Base-by-base conservation (phyloP, 1,140 invertebrate species). In the Drosophila willistoni region DNA sequence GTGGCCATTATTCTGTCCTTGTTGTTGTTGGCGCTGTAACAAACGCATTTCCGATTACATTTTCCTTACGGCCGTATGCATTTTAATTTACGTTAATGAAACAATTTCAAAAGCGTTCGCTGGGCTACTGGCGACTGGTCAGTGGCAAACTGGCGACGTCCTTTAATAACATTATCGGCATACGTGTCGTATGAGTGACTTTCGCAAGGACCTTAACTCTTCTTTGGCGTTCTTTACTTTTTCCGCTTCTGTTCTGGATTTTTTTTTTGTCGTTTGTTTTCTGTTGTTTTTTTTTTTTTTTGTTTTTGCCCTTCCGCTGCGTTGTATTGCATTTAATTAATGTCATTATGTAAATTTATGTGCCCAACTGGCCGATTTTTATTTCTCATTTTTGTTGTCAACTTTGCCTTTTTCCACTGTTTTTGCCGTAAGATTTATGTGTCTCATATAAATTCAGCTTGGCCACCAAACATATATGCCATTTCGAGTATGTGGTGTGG, bases 81-180 rank as follows among this genome's bases (percentile, higher is more conserved):
- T 86, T 87, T 86, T 79, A 87, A 86, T 86, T 87, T 73, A 87
- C 79, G 76, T 87, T 86, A 86, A 86, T 87, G 84, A 83, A 86
- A 87, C 79, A 86, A 87, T 87, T 82, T 77, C 75, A 59, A 56
- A 66, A 76, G 71, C 56, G 47, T 17, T n/a, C 22, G 22, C 51
- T 67, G 47, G 59, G 19, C 29, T n/a, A 34, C 17, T 61, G 17
- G 10, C 47, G 39, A 34, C 29, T 67, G 56, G 55, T 25, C 64
- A 59, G 61, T 70, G 73, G 76, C 73, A 76, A 73, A 67, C 66
- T 76, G 80, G 56, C 61, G 55, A 42, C 67, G 54, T 19, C 63
- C 74, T 73, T 86, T 86, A 83, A 86, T 87, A 82, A 74, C 73
- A 83, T 86, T 86, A 86, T 86, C 79, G 72, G 79, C 79, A 82